These are phyloP conservation scores for Poeciliopsis paucimaculata DNA, from an alignment of 2,797 vertebrate species.

Conservation along the genomic window DNA sequence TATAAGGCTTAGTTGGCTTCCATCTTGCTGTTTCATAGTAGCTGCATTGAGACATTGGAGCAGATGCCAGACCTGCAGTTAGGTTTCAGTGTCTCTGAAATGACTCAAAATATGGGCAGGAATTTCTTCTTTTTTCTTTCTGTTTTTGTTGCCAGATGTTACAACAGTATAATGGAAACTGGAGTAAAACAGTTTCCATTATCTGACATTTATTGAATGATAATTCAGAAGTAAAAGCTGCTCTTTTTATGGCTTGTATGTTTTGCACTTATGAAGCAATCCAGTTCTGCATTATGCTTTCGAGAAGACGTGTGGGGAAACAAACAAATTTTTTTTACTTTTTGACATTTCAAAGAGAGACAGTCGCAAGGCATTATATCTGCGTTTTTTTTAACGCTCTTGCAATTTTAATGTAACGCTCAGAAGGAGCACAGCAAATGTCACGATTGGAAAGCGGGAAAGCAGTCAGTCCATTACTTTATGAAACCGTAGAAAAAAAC, in stretches of 20 bases:
- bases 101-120: background rate
- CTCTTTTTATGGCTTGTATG: background rate
- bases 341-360: too few relatives aligned
- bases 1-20: background rate
- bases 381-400: too few relatives aligned
- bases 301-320: background rate
- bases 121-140: background rate
- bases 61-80: background rate
- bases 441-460: too few relatives aligned
- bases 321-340: too few relatives aligned
- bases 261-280: background rate
- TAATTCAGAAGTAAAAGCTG: background rate
- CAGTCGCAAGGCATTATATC: too few relatives aligned
- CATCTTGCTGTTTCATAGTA: background rate
- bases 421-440: too few relatives aligned
- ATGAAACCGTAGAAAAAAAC: too few relatives aligned
- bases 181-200: background rate
- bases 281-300: background rate
- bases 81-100: background rate
- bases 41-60: background rate
- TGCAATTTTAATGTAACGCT: too few relatives aligned
- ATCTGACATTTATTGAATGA: background rate
- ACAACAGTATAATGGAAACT: background rate
- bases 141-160: background rate
- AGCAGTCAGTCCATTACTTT: too few relatives aligned